Conservation (phyloP, 2,113 vertebrate genomes). For the Poeciliopsis occidentalis region DNA sequence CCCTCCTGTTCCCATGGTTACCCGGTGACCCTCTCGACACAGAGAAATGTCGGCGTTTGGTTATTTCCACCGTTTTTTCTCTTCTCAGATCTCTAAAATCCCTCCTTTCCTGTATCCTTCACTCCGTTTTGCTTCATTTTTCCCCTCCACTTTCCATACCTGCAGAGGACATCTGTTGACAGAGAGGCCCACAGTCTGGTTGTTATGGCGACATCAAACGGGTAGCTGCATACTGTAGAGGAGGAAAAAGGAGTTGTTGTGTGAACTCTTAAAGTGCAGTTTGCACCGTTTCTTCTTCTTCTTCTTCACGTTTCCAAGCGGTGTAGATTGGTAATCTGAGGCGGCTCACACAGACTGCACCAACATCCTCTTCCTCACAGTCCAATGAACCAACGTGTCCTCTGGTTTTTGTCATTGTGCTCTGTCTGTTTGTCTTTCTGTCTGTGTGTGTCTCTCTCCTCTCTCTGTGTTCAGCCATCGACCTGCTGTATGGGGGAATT, state of each 20-base stretch:
- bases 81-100: not conserved
- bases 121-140: too few relatives aligned
- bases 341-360: constrained; percentile 4
- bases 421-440: not conserved
- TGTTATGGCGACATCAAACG: constrained; percentile 72
- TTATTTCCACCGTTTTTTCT: constrained; percentile 10
- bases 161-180: constrained; percentile 34
- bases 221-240: constrained; percentile 49
- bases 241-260: not conserved
- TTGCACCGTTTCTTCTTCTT: not conserved
- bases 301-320: constrained; percentile 8
- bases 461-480: constrained; percentile 84
- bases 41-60: constrained; percentile 25
- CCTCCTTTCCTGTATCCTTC: not conserved
- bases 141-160: not conserved
- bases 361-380: not conserved
- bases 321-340: constrained; percentile 41
- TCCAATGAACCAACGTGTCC: not conserved
- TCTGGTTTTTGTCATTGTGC: not conserved
- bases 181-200: constrained; percentile 49
- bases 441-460: not conserved
- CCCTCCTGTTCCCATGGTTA: constrained; percentile 76
- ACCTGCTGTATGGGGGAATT: constrained; percentile 96
- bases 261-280: constrained; percentile 22
- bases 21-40: constrained; percentile 61